Evolutionary conservation across 2,888 invertebrate genomes (phyloP), one percentile per base, ranked within the genome.

Genomic region (Cheilosia grossa): DNA sequence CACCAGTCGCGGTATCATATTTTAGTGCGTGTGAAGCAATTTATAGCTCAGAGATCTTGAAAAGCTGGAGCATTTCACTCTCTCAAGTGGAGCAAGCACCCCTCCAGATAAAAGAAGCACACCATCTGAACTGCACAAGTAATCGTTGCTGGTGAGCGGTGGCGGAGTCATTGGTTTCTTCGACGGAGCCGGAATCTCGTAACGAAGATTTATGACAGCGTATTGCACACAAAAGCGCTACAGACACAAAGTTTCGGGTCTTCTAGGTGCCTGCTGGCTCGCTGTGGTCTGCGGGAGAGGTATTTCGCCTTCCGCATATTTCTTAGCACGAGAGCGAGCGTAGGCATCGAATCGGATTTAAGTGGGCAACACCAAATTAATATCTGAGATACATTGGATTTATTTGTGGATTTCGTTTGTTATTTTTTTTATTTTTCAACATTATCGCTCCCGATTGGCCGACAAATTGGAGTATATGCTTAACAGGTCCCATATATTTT

Each of bases 11-110:
- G 58, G 70, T 70, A 70, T 74, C 47, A 74, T 73, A 80, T 79
- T 83, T 69, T 70, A 80, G 74, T 80, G 83, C 80, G 83, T 83
- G 83, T 74, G 64, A 80, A 70, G 64, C 74, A 74, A 80, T 80
- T 83, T 80, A 83, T 75, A 70, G 47, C 69, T 42, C 49, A 44
- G 59, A 59, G 58, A 64, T 64, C 44, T 59, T n/a, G 13, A 59
- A 64, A 75, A 42, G 27, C n/a, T 74, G 70, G 58, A 80, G 54
- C 80, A 44, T 75, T 74, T 75, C 37, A 56, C 24, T 74, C 40
- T 66, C 44, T 66, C 58, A 70, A 80, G 74, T 83, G 74, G 61
- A 75, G 49, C 74, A 61, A 24, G 56, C 64, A 53, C 27, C 72
- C 75, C 66, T 66, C 42, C 66, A 42, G 33, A 77, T 56, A 74